Conservation (phyloP, 2,797 vertebrate species). For the Acanthornis magna region DNA sequence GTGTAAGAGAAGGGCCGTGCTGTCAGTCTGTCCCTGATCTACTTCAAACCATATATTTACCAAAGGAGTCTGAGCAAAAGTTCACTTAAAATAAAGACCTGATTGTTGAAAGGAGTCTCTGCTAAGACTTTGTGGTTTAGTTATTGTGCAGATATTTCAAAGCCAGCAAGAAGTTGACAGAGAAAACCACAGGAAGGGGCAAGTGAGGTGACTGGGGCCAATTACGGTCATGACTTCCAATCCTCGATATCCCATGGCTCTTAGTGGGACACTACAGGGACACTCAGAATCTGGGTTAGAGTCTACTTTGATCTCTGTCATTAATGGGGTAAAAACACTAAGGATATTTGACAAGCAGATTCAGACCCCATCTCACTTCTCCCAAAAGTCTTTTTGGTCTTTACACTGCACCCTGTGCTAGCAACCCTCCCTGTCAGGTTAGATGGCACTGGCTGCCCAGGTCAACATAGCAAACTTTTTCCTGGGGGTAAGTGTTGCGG, state of each 20-base stretch:
- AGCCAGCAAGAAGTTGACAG: constrained; percentile 1
- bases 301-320: not conserved
- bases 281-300: not conserved
- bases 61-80: constrained; percentile 57
- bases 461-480: not conserved
- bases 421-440: not conserved
- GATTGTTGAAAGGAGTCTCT: constrained; percentile 53
- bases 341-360: not conserved
- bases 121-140: constrained; percentile 54
- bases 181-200: not conserved
- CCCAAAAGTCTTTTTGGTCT: not conserved
- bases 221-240: not conserved
- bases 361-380: not conserved
- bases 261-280: not conserved
- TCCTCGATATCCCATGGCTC: not conserved
- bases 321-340: not conserved
- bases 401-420: not conserved
- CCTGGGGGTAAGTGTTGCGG: not conserved
- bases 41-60: constrained; percentile 57
- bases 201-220: not conserved
- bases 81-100: constrained; percentile 53
- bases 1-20: constrained; percentile 26
- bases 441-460: not conserved
- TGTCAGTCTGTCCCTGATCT: constrained; percentile 56
- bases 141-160: constrained; percentile 7